A percentile compares a stretch with the other conserved stretches of the same genome.
phyloP scores from a whole-genome alignment of 2,888 invertebrate genomes.

The Drosophila demipolita region DNA sequence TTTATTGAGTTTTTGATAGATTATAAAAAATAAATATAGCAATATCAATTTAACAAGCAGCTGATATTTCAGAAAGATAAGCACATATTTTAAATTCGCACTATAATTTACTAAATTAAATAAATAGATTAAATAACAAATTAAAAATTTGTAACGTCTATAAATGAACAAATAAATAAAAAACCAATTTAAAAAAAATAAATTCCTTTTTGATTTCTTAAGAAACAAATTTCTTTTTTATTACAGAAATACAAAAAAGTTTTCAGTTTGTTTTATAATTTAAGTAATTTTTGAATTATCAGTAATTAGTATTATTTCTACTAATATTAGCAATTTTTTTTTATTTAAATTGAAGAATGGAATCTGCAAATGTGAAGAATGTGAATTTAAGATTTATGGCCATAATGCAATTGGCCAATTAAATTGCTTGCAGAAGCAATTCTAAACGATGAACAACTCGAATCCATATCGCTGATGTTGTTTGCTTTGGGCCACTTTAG shows the following conservation, averaged over 20 bases:
- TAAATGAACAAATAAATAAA: no score
- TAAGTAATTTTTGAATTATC: background rate
- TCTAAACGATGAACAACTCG: background rate
- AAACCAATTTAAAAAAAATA: no score
- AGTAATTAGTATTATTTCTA: no score
- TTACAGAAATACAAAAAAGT: background rate
- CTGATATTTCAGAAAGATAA: background rate
- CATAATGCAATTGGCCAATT: background rate
- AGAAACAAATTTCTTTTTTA: background rate
- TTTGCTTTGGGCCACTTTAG: background rate
- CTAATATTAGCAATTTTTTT: background rate
- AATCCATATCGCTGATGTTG: background rate
- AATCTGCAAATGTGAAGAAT: background rate
- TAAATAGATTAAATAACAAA: no score
- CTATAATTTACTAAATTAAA: no score
- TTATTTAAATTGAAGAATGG: background rate
- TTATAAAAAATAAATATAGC: background rate
- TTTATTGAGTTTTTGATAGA: background rate
- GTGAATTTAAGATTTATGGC: background rate
- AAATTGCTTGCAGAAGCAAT: background rate
- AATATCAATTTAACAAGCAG: background rate
- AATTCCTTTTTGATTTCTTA: background rate
- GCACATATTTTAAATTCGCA: accelerated
- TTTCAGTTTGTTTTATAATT: background rate
- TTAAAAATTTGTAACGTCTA: no score